Evolutionary conservation across 2,113 vertebrate species (phyloP), one percentile per base, ranked within the genome.

Genomic region (Neotragus moschatus): DNA sequence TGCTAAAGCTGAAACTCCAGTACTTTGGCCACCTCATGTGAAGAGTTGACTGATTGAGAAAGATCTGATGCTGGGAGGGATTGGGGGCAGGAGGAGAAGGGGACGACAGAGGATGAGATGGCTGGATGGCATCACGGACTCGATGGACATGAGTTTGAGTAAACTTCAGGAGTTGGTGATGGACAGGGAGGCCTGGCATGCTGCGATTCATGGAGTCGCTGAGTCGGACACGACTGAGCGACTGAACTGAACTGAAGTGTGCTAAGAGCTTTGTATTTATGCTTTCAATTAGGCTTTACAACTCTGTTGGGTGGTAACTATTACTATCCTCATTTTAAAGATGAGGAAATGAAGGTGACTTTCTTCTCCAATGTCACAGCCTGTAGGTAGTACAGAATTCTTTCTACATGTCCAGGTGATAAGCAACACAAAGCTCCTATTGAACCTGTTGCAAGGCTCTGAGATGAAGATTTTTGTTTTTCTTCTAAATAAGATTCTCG

Each of bases 231-330:
- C 6, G 3, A 63, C 60, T 63, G 30, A 63, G 30, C 1, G 0
- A 33, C 58, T 60, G 30, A 61, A 63, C 30, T 33, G 30, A 33
- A 33, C 0, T 33, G 60, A 63, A 33, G 3, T 56, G 12, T 92
- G 77, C 89, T 94, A 93, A 94, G 91, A 93, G 85, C 43, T 92
- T 92, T 91, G 70, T 73, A 75, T 66, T 36, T 47, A 79, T 66
- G 88, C 51, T 93, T 87, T 97, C 70, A 36, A 66, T 96, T 91
- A 88, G 39, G 85, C 81, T 94, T 94, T 85, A 93, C 45, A 82
- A 70, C 36, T 95, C 90, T 33, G 45, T 53, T 79, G 39, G 30
- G 17, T 90, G 87, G 45, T 58, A 95, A 55, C 49, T 95, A 88
- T 96, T 93, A 88, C 58, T 91, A 75, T 84, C 49, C 36, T 94